Evolutionary conservation across 2,888 invertebrate species (phyloP), one percentile per base, ranked within the genome.

Genomic region (Pantelozetes paolii): DNA sequence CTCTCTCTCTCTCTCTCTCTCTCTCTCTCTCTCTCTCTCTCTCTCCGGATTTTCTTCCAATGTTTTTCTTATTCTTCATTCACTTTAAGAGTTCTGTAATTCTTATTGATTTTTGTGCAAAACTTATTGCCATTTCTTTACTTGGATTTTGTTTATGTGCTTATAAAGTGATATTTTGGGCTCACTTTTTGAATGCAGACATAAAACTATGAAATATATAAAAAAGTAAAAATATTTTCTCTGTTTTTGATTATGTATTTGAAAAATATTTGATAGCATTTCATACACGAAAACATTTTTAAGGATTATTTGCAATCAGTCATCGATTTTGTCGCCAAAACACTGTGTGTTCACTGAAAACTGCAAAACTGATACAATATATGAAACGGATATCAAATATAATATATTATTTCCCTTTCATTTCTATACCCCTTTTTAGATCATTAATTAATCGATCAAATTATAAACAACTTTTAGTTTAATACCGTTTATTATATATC

Each of bases 61-160:
- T 15, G 15, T 48, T 48, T 3, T 15, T 48, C n/a, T 48, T 48
- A 48, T 48, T 6, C 48, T 48, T 11, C 18, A 54, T 54, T 54
- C 26, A 8, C 54, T 54, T 20, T 48, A 54, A 20, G 15, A 50
- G 50, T 20, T 23, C 3, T 23, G 57, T 59, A 59, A 59, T 59
- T 28, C 57, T 13, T 59, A 59, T 59, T 28, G 57, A 59, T 59
- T 59, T n/a, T 26, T 54, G 3, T 54, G 3, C 3, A 54, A 28
- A 59, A 59, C 57, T 59, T 59, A 59, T 59, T 59, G 57, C 57
- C n/a, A 3, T 30, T 59, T 59, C 20, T 59, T 54, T 54, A 54
- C 28, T 28, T 59, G 26, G 57, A 26, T 30, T 59, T 30, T 59
- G 57, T 59, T 59, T 59, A 59, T 59, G 26, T 9, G 13, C 26